phyloP scores from a whole-genome alignment of 2,888 invertebrate genomes.

The Belgica antarctica region DNA sequence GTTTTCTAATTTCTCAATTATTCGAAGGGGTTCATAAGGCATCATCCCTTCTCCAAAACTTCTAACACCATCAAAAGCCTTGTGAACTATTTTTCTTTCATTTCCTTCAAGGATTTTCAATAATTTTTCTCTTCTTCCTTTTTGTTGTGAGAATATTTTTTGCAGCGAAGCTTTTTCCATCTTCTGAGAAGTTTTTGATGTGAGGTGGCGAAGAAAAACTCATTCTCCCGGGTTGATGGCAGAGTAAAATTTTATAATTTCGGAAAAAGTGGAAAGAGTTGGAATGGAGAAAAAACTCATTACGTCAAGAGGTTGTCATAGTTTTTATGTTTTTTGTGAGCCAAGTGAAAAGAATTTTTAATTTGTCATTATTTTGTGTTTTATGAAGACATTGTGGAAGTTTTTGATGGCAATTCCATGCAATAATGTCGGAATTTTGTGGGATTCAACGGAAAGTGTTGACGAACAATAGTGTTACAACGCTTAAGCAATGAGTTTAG shows the following conservation, averaged over 20 bases:
- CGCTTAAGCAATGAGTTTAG: no score
- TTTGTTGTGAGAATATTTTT: not conserved
- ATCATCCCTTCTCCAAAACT: no score
- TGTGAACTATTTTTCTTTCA: not conserved
- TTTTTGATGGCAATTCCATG: no score
- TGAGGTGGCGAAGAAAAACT: conserved; percentile 20
- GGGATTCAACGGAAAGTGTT: no score
- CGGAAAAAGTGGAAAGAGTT: not conserved
- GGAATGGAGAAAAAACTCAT: not conserved
- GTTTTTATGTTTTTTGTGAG: not conserved
- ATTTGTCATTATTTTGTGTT: not conserved
- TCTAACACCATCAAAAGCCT: no score
- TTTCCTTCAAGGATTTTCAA: not conserved
- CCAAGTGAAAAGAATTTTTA: not conserved
- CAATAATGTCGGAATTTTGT: no score
- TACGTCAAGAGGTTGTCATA: conserved; percentile 18
- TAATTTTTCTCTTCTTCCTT: not conserved
- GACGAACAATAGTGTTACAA: no score
- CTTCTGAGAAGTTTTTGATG: not conserved
- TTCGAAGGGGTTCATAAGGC: no score
- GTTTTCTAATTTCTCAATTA: no score
- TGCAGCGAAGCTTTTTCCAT: not conserved
- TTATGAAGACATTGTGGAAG: no score
- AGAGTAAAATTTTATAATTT: not conserved
- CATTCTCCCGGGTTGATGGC: not conserved